Evolutionary conservation across 2,113 vertebrate species (phyloP).

Genomic region (Saguinus midas): DNA sequence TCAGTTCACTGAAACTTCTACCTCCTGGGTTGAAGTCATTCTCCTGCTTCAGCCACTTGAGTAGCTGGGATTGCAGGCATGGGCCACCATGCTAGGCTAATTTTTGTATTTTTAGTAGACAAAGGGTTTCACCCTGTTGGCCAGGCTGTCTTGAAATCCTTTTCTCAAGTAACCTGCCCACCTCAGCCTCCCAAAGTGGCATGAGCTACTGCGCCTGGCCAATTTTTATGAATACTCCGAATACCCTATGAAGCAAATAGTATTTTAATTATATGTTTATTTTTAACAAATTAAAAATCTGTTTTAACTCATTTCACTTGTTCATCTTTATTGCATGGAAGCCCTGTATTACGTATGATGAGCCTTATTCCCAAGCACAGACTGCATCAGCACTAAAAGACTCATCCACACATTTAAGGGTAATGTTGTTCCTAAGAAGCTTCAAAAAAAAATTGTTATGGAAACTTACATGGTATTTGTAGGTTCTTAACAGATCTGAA

Average conservation of each 20-base stretch:
- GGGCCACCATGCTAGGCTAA: too few species aligned
- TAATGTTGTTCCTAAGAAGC: not conserved
- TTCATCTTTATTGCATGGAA: not conserved
- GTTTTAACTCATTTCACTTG: not conserved
- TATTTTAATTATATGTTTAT: not conserved
- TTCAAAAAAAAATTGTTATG: not conserved
- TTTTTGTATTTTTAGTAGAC: too few species aligned
- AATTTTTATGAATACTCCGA: not conserved
- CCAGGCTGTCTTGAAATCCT: too few species aligned
- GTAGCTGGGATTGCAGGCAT: too few species aligned
- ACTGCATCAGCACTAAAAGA: not conserved
- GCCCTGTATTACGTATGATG: not conserved
- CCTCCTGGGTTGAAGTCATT: too few species aligned
- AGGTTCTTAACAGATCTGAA: not conserved
- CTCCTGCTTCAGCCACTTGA: too few species aligned
- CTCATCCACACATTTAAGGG: not conserved
- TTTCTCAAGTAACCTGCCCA: too few species aligned
- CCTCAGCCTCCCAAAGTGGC: too few species aligned
- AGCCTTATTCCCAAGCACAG: not conserved
- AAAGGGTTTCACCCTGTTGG: too few species aligned
- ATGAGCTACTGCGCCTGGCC: too few species aligned
- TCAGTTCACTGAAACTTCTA: too few species aligned
- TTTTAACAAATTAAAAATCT: not conserved
- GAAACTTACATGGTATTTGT: not conserved
- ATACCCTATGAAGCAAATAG: not conserved